Percentiles rank a stretch among this genome's conserved stretches.
phyloP scores from a whole-genome alignment of 2,888 invertebrate genomes.

The Orchesellides sinensis region DNA sequence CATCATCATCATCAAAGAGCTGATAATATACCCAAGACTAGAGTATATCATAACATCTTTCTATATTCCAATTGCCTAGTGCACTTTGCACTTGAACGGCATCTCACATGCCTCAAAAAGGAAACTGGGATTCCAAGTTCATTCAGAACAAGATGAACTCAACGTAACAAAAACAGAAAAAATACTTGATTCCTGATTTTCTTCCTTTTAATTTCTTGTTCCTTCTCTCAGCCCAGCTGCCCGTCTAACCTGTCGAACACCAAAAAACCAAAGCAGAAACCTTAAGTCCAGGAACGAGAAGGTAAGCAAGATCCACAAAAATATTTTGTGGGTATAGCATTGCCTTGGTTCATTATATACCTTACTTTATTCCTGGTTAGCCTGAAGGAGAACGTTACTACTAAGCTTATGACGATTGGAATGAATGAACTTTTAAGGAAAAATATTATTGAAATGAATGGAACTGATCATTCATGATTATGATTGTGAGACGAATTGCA shows the following conservation, averaged over 20 bases:
- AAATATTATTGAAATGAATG: constrained; percentile 40
- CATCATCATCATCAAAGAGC: background rate
- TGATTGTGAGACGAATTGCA: constrained; percentile 17
- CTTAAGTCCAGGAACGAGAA: background rate
- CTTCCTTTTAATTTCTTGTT: constrained; percentile 53
- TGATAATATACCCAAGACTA: background rate
- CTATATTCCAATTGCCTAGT: background rate
- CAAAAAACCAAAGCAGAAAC: constrained; percentile 13
- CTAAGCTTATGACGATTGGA: background rate
- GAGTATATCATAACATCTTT: background rate
- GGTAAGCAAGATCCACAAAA: background rate
- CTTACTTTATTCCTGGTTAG: no score
- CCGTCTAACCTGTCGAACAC: constrained; percentile 64
- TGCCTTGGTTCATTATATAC: no score
- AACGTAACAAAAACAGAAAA: constrained; percentile 20
- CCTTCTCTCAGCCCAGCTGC: constrained; percentile 48
- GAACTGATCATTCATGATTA: constrained; percentile 39
- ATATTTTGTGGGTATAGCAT: no score
- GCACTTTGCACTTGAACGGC: background rate
- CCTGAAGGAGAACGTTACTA: background rate
- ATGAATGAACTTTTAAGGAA: constrained; percentile 21
- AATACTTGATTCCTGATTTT: constrained; percentile 67
- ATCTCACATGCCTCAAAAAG: constrained; percentile 50
- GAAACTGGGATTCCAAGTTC: constrained; percentile 66
- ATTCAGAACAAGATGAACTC: constrained; percentile 35